Evolutionary conservation across 2,888 invertebrate genomes (phyloP).

Genomic region (Luperina testacea): DNA sequence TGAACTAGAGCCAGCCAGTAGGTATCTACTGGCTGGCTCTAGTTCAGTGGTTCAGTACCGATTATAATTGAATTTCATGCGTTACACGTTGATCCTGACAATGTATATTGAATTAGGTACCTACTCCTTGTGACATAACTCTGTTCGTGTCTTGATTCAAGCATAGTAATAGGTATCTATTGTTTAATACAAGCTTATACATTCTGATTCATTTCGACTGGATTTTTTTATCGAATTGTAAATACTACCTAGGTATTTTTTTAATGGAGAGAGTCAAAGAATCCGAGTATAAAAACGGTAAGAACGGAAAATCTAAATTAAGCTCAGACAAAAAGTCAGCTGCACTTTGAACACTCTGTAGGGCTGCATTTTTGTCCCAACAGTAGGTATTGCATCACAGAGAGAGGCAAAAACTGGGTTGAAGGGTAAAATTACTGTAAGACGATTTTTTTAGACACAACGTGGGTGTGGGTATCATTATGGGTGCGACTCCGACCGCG

Average conservation of each 20-base stretch:
- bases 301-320: not conserved
- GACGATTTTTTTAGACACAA: not conserved
- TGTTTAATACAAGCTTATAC: not conserved
- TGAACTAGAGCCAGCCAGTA: not conserved
- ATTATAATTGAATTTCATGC: not conserved
- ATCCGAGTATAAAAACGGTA: not conserved
- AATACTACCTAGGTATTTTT: not conserved
- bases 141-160: not conserved
- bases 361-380: not conserved
- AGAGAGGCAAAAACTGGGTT: not conserved
- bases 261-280: not conserved
- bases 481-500: not conserved
- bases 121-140: not conserved
- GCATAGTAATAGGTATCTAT: not conserved
- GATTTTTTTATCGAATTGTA: not conserved
- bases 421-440: not conserved
- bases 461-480: not conserved
- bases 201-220: no score
- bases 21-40: not conserved
- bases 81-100: not conserved
- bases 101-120: not conserved
- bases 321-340: not conserved
- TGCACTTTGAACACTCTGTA: not conserved
- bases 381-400: not conserved
- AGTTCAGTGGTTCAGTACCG: not conserved